Evolutionary conservation across 2,113 vertebrate species (phyloP), one percentile per base, ranked within the genome.

Genomic region (Dasyprocta punctata): DNA sequence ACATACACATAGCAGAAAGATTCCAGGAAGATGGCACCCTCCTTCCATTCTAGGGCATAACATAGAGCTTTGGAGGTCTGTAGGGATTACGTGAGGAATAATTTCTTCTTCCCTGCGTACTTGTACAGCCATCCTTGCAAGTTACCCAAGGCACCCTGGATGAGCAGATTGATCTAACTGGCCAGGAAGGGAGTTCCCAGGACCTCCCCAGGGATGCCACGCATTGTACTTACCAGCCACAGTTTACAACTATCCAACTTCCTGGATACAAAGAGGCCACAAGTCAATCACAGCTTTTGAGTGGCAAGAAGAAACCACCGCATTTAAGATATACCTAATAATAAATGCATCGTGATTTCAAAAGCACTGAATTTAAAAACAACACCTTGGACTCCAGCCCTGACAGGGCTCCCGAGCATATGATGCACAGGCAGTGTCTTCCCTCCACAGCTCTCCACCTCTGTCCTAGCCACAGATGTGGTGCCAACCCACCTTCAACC

Each of bases 181-280:
- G 1, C 81, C 28, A 86, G 22, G 19, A 49, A 36, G 1, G 10
- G 28, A 11, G 52, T n/a, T 56, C 0, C 0, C 33, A 63, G 60
- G 20, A 5, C 47, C 24, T 36, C 41, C 20, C 41, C 8, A 13
- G 63, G 47, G 65, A 83, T 7, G 44, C 17, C 56, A 65, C 3
- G 22, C 2, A 1, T 61, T 89, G 11, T 16, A 75, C 49, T 52
- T 61, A 5, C 41, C 7, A 26, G 58, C 36, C 84, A 65, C 1
- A 0, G 56, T 49, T 81, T 36, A 69, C 36, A 49, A 22, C 26
- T 16, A 3, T 30, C 26, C n/a, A 36, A 8, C 82, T 41, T 65
- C n/a, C 82, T 86, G 44, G 3, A 0, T 22, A 24, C 41, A 86
- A 41, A 73, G 54, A 22, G 12, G 12, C 22, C n/a, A 30, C 47